These are phyloP conservation scores for Odocoileus virginianus DNA, from an alignment of 2,113 vertebrate species.

Conservation along the genomic window DNA sequence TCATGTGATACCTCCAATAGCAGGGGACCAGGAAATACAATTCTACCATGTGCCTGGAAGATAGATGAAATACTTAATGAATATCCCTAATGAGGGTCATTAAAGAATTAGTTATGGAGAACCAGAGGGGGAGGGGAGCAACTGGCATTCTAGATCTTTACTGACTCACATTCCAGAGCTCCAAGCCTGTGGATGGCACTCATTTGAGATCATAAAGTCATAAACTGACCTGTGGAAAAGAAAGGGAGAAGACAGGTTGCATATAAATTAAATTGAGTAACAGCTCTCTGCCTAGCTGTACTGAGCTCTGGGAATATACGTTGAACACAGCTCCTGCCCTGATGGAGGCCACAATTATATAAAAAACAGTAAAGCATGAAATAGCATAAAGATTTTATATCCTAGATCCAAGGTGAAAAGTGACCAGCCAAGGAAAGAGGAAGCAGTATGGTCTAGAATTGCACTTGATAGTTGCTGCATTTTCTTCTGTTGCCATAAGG, in stretches of 20 bases:
- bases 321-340: not conserved
- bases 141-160: not conserved
- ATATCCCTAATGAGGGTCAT: not conserved
- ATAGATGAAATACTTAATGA: not conserved
- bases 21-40: not conserved
- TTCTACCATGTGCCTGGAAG: not conserved
- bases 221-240: not conserved
- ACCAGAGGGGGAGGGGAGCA: not conserved
- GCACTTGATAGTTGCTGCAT: not conserved
- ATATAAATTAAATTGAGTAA: not conserved
- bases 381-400: not conserved
- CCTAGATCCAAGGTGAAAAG: not conserved
- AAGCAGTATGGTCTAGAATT: not conserved
- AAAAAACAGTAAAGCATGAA: not conserved
- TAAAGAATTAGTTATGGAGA: not conserved
- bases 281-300: not conserved
- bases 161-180: not conserved
- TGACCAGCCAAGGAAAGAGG: not conserved
- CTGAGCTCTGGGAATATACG: not conserved
- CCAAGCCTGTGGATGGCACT: not conserved
- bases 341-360: not conserved
- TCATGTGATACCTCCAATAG: not conserved
- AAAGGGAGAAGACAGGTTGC: not conserved
- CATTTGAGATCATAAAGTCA: not conserved
- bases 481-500: not conserved